These are phyloP conservation scores for Drosophila melanica DNA, from an alignment of 1,140 invertebrate species.

Conservation along the genomic window DNA sequence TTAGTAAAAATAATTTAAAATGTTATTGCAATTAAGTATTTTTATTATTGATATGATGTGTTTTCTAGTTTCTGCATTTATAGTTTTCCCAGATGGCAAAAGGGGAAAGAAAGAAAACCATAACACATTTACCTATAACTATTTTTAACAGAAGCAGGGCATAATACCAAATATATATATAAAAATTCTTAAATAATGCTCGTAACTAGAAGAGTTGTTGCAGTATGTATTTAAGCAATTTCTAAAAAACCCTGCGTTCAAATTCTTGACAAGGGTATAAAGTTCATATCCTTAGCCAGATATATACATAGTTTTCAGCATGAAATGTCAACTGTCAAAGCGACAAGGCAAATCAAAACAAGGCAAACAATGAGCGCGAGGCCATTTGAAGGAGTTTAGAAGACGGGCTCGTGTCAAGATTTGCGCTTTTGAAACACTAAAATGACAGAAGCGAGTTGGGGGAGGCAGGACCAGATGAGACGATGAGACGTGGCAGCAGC, in stretches of 20 bases:
- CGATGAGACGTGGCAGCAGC: slow-evolving; percentile 1
- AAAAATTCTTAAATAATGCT: too few relatives aligned
- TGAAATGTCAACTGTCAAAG: slow-evolving; percentile 73
- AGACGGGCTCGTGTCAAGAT: slow-evolving; percentile 57
- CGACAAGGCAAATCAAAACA: slow-evolving; percentile 68
- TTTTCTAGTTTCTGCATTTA: too few relatives aligned
- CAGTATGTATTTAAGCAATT: too few relatives aligned
- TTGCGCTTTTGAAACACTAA: slow-evolving; percentile 76
- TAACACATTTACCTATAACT: too few relatives aligned
- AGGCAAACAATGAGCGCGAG: slow-evolving; percentile 61
- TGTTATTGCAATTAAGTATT: too few relatives aligned
- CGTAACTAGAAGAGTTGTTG: too few relatives aligned
- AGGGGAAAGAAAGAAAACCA: too few relatives aligned
- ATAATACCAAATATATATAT: too few relatives aligned
- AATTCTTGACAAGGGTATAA: slow-evolving; percentile 31
- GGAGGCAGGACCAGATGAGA: not conserved
- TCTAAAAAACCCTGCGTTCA: not conserved
- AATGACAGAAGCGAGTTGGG: slow-evolving; percentile 35
- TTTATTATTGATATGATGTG: too few relatives aligned
- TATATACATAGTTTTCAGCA: slow-evolving; percentile 58
- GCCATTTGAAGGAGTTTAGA: slow-evolving; percentile 20
- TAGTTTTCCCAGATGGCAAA: too few relatives aligned
- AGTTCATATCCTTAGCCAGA: slow-evolving; percentile 55
- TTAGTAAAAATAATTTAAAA: too few relatives aligned
- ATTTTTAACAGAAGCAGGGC: too few relatives aligned